Percentiles rank a stretch among this genome's conserved stretches.
Evolutionary conservation across 2,797 vertebrate genomes (phyloP).

Genomic region (Coilia nasus): DNA sequence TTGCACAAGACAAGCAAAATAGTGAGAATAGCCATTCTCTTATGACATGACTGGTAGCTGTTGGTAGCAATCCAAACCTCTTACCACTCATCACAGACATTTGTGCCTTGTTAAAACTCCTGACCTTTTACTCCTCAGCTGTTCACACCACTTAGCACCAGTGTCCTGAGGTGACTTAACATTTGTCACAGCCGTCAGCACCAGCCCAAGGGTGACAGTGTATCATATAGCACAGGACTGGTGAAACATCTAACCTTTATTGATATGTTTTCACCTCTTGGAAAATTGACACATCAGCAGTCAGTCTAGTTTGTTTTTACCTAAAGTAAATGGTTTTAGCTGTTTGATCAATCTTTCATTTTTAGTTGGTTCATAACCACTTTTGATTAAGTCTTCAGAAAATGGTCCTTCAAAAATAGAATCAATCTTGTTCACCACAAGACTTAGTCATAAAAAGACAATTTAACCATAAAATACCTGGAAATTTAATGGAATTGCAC

Average conservation of each 20-base stretch:
- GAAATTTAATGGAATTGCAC: no score
- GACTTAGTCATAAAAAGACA: neutral
- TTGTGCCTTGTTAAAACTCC: conserved; percentile 37
- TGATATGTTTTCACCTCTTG: neutral
- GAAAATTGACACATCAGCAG: neutral
- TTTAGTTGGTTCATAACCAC: neutral
- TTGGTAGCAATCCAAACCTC: neutral
- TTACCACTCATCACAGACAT: conserved; percentile 36
- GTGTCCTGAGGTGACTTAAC: neutral
- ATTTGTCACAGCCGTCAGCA: neutral
- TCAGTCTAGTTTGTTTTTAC: neutral
- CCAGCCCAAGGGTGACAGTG: neutral
- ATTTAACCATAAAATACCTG: no score
- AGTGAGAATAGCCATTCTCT: neutral
- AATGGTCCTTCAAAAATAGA: neutral
- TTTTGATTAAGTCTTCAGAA: neutral
- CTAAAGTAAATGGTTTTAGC: neutral
- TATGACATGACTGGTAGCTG: neutral
- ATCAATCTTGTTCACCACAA: neutral
- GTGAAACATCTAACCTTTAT: neutral
- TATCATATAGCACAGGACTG: neutral
- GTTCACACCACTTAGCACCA: conserved; percentile 35
- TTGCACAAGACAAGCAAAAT: neutral
- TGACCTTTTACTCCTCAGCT: conserved; percentile 43
- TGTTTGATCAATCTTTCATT: neutral